These are phyloP conservation scores for Cyprinella venusta DNA, from an alignment of 2,797 vertebrate genomes.

Conservation along the genomic window DNA sequence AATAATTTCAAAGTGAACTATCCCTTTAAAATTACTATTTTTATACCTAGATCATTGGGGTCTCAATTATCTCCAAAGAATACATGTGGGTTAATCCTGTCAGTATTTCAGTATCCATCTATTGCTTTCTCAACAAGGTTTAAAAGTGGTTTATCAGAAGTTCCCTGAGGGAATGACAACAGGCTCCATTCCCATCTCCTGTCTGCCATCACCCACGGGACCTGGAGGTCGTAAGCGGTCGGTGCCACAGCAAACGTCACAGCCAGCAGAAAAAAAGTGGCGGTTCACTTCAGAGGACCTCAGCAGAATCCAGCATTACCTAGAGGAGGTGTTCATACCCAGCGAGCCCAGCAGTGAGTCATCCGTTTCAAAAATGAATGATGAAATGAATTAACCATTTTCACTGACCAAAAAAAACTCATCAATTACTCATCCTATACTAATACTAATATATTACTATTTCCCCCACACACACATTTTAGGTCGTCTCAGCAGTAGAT, in stretches of 20 bases:
- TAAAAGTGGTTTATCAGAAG: conserved; percentile 90
- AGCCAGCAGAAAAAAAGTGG: conserved; percentile 81
- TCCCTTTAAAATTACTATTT: background rate
- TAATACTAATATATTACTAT: background rate
- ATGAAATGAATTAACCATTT: background rate
- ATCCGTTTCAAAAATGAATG: background rate
- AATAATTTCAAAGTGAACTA: too few relatives aligned
- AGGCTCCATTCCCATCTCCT: conserved; percentile 81
- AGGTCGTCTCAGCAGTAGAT: conserved; percentile 82
- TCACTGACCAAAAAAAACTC: background rate
- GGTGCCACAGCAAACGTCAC: conserved; percentile 19
- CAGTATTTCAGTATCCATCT: background rate
- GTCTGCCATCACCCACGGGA: conserved; percentile 67
- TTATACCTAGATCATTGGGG: background rate
- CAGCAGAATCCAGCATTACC: conserved; percentile 81
- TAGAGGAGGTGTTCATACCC: conserved; percentile 82
- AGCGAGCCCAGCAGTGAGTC: conserved; percentile 82
- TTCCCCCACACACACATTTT: background rate
- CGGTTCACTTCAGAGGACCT: conserved; percentile 87
- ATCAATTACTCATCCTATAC: background rate
- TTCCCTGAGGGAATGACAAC: conserved; percentile 89
- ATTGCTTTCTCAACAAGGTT: conserved; percentile 75
- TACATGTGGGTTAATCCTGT: background rate
- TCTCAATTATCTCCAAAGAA: background rate
- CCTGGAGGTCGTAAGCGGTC: conserved; percentile 66